Evolutionary conservation across 2,113 vertebrate genomes (phyloP), one percentile per base, ranked within the genome.

Genomic region (Phrynocephalus versicolor): DNA sequence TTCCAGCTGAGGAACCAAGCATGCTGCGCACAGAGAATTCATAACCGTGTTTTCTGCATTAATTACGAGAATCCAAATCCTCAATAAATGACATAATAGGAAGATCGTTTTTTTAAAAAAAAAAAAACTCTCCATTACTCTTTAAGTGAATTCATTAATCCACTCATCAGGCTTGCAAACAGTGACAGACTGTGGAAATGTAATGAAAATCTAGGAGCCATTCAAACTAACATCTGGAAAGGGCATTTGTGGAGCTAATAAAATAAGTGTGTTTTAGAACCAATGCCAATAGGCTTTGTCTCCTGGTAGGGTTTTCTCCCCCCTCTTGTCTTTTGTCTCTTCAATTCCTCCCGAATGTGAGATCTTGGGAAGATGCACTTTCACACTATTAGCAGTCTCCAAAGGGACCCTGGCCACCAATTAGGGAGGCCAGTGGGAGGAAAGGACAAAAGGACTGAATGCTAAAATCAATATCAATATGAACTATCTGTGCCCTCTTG

Each of bases 311-410:
- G 60, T 70, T 23, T 78, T 55, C 2, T 18, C 14, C 21, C 14
- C 16, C 69, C 35, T 60, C 27, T 37, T 65, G 58, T 80, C 84
- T 74, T 88, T 88, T 85, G 81, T 89, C 81, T 83, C 74, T 86
- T 86, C 60, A 75, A 76, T 67, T 88, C 74, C 76, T 82, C 75
- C 60, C 85, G 79, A 84, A 82, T 87, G 79, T 79, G 85, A 74
- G 74, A 89, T 89, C 79, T 83, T 81, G 83, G 73, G 35, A 75
- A 89, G 79, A 69, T 82, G 83, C 86, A 79, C 84, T 90, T 90
- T 89, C 87, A 81, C 85, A 89, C 85, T 79, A 74, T 87, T 88
- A 86, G 82, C 81, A 84, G 75, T 79, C 76, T 87, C 87, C 82
- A 85, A 89, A 87, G 87, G 60, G 85, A 89, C 81, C 83, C 69